Conservation (phyloP, 2,888 invertebrate genomes). For the Argynnis bischoffii region DNA sequence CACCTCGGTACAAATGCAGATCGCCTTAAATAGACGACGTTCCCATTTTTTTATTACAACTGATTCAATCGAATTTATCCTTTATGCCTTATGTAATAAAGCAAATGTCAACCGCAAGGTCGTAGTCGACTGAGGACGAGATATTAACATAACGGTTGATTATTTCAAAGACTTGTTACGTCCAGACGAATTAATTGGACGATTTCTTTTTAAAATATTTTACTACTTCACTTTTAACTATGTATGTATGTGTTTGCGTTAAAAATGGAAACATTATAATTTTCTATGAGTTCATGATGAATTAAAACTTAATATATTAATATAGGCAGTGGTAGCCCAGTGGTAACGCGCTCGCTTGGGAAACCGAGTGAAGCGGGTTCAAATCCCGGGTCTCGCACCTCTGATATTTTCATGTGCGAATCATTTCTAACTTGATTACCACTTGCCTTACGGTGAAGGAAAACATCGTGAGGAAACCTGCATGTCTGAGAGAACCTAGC, state of each 20-base stretch:
- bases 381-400: too few species aligned
- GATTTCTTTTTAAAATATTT: neutral
- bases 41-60: neutral
- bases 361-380: too few species aligned
- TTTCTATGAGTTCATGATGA: too few species aligned
- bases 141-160: slow-evolving; percentile 32
- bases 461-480: too few species aligned
- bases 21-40: slow-evolving; percentile 35
- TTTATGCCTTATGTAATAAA: slow-evolving; percentile 46
- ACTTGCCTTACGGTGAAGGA: too few species aligned
- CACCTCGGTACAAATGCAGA: slow-evolving; percentile 37
- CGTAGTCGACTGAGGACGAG: slow-evolving; percentile 39
- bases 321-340: too few species aligned
- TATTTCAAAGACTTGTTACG: slow-evolving; percentile 6
- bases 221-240: neutral
- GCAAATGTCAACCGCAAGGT: slow-evolving; percentile 39
- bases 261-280: too few species aligned
- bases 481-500: too few species aligned
- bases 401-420: too few species aligned
- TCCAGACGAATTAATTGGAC: slow-evolving; percentile 7
- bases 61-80: slow-evolving; percentile 45
- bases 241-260: too few species aligned
- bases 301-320: neutral
- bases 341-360: too few species aligned
- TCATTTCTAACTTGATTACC: too few species aligned